Evolutionary conservation across 2,113 vertebrate species (phyloP), one percentile per base, ranked within the genome.

Genomic region (Haliaeetus leucogaster): DNA sequence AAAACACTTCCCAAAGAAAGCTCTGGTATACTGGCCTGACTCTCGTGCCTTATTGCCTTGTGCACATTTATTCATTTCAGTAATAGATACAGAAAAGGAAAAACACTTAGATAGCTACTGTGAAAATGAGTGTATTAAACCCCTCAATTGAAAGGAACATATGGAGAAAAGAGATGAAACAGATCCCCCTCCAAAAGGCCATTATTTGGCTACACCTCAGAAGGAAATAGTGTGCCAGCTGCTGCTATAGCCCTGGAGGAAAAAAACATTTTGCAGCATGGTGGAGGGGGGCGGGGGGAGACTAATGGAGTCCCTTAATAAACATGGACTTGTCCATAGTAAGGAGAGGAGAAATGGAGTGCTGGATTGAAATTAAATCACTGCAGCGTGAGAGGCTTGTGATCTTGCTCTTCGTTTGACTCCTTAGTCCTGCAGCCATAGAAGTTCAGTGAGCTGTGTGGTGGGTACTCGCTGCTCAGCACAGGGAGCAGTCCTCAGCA

Each of bases 201-300:
- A 55, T 93, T 93, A 95, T 96, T 95, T 95, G 92, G 79, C 92
- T 96, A 80, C 50, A 94, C 93, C 95, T 96, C 86, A 73, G 95
- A 92, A 96, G 70, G 66, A 97, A 97, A 96, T 77, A 67, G 50
- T n/a, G 80, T 85, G 78, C 93, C 95, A 96, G 93, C 95, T 96
- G 97, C 94, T 93, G 78, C 92, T 76, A 16, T 34, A 85, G 76
- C 91, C 88, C 84, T 63, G 65, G 82, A 93, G 89, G 87, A 50
- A 88, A 93, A 95, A 86, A 20, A 9, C 47, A 20, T 70, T 95
- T 90, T 90, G 70, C 62, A 78, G 77, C 34, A 89, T 87, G 83
- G 56, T 85, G 70, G 78, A 68, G 53, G 61, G 22, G 15, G 15
- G 10, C 48, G 38, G 65, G 14, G 84, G 25, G 87, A 88, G 68